Conservation (phyloP, 92 coral and sea anemone species). For the Heliopora coerulea region DNA sequence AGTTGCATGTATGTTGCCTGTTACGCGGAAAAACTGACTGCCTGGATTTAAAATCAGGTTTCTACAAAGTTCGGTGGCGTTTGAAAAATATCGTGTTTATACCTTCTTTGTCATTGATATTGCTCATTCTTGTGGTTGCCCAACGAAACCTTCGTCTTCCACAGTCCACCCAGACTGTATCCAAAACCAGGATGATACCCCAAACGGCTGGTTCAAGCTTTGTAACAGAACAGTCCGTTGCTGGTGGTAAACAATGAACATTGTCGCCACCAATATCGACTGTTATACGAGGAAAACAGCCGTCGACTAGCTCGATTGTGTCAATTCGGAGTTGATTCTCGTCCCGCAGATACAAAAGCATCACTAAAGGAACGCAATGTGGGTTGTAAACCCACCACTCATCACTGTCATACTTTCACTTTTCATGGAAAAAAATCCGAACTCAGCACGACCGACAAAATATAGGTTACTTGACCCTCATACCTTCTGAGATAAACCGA, state of each 20-base stretch:
- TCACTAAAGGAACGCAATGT: conserved; percentile 30
- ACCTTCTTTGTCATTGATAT: conserved; percentile 22
- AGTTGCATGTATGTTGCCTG: no score
- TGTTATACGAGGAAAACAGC: conserved; percentile 74
- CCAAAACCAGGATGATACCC: conserved; percentile 83
- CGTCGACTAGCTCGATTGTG: conserved; percentile 75
- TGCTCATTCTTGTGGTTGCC: conserved; percentile 62
- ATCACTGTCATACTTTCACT: not conserved
- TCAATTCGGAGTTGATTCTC: conserved; percentile 78
- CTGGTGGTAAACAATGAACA: conserved; percentile 19
- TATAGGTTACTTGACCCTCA: no score
- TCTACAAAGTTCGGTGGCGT: no score
- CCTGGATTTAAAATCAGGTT: no score
- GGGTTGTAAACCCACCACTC: no score
- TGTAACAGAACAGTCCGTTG: conserved; percentile 37
- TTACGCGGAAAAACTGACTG: no score
- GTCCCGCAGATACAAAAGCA: conserved; percentile 81
- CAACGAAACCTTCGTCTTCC: conserved; percentile 69
- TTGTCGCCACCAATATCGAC: conserved; percentile 45
- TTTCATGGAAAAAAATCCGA: no score
- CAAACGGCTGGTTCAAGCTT: conserved; percentile 91
- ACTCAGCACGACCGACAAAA: no score
- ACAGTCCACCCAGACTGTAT: conserved; percentile 82
- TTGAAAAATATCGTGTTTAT: no score
- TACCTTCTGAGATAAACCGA: no score